Percentiles rank a stretch among this genome's conserved stretches.
Evolutionary conservation across 2,888 invertebrate species (phyloP).

Genomic region (Frankliniella fusca): DNA sequence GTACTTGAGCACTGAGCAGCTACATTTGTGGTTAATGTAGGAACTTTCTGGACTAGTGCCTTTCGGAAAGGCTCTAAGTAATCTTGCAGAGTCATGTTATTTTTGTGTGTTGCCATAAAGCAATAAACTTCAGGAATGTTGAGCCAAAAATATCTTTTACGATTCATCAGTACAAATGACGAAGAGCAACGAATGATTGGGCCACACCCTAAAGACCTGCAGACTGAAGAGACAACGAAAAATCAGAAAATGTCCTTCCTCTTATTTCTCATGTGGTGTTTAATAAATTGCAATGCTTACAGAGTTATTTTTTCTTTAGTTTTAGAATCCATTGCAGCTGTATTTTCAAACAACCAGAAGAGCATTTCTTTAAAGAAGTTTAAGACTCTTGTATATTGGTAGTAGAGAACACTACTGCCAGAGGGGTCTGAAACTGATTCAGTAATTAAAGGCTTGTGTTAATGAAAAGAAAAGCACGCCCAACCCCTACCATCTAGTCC

Average conservation of each 20-base stretch:
- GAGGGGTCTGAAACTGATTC: neutral
- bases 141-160: neutral
- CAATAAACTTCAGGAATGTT: neutral
- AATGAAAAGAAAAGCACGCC: neutral
- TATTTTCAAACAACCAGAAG: neutral
- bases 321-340: neutral
- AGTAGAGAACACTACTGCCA: neutral
- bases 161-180: neutral
- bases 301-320: neutral
- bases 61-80: neutral
- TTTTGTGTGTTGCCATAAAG: too few relatives aligned
- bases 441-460: neutral
- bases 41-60: neutral
- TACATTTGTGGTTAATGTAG: slow-evolving; percentile 3
- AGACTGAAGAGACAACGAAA: neutral
- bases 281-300: neutral
- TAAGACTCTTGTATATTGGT: neutral
- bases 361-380: neutral
- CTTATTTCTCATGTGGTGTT: neutral
- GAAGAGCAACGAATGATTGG: neutral
- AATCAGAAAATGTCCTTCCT: neutral
- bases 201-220: neutral
- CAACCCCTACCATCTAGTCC: neutral
- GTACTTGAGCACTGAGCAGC: neutral
- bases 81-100: neutral